Percentiles rank a stretch among this genome's conserved stretches.
phyloP scores from a whole-genome alignment of 2,888 invertebrate species.

The Calliphora vomitoria region DNA sequence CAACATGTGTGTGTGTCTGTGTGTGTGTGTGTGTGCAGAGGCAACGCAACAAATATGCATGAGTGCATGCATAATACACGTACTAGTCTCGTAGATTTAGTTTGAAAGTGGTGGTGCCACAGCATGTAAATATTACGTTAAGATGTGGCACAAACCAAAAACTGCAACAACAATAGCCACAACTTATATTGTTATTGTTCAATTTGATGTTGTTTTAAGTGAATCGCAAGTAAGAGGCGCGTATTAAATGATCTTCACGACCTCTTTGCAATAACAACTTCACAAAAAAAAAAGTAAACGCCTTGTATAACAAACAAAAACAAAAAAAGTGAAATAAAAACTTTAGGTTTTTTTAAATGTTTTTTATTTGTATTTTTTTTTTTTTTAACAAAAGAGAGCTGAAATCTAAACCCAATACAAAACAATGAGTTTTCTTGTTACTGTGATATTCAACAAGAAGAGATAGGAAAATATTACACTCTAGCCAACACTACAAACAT shows the following conservation, averaged over 20 bases:
- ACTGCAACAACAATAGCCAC: slow-evolving; percentile 51
- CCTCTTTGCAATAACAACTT: slow-evolving; percentile 53
- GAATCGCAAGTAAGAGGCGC: slow-evolving; percentile 71
- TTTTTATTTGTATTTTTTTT: slow-evolving; percentile 37
- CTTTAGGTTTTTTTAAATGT: slow-evolving; percentile 53
- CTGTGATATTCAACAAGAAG: slow-evolving; percentile 46
- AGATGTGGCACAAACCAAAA: slow-evolving; percentile 66
- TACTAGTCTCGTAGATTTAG: slow-evolving; percentile 23
- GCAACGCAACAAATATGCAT: slow-evolving; percentile 58
- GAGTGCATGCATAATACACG: slow-evolving; percentile 4
- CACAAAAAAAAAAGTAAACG: slow-evolving; percentile 62
- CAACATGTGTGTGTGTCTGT: not conserved
- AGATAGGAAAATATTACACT: slow-evolving; percentile 62
- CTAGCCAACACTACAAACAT: slow-evolving; percentile 36
- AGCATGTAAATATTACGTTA: slow-evolving; percentile 55
- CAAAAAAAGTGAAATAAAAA: slow-evolving; percentile 63
- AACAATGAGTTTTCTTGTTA: slow-evolving; percentile 63
- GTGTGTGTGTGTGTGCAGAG: not conserved
- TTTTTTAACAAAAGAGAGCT: slow-evolving; percentile 34
- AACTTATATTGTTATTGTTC: slow-evolving; percentile 71
- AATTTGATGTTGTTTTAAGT: slow-evolving; percentile 70
- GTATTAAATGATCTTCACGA: slow-evolving; percentile 73
- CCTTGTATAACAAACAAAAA: slow-evolving; percentile 61
- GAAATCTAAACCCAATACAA: slow-evolving; percentile 65
- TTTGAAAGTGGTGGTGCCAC: slow-evolving; percentile 49